Evolutionary conservation across 1,140 invertebrate genomes (phyloP).

Genomic region (Centruroides vittatus): DNA sequence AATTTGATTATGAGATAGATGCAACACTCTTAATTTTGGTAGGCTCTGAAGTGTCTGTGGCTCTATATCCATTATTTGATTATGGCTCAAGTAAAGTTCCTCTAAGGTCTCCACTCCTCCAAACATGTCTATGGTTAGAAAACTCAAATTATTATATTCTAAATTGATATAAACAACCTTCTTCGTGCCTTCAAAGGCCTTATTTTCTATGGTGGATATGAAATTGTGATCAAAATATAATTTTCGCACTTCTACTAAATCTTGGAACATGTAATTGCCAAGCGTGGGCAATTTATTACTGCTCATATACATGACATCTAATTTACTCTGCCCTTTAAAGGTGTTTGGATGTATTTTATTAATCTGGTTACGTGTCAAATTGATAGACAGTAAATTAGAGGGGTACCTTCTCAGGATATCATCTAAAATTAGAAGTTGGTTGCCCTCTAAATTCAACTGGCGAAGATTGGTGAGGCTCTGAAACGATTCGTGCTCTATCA

Average conservation of each 20-base stretch:
- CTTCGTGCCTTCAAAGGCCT: constrained; percentile 56
- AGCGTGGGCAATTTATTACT: constrained; percentile 62
- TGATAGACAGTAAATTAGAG: constrained; percentile 68
- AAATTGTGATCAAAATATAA: constrained; percentile 69
- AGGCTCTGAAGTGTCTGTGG: constrained; percentile 40
- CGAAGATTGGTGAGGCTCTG: constrained; percentile 64
- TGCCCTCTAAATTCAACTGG: constrained; percentile 76
- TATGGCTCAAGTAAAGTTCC: constrained; percentile 45
- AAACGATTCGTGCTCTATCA: constrained; percentile 68
- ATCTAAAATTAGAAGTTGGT: constrained; percentile 53
- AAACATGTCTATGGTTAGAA: constrained; percentile 30
- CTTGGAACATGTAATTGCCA: constrained; percentile 54
- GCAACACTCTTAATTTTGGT: constrained; percentile 41
- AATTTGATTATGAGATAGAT: constrained; percentile 43
- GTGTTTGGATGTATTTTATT: constrained; percentile 59
- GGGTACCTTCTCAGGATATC: constrained; percentile 51
- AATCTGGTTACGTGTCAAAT: constrained; percentile 68
- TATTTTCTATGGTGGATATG: constrained; percentile 60
- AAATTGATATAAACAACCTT: constrained; percentile 46
- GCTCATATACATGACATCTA: constrained; percentile 71
- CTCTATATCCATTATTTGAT: constrained; percentile 38
- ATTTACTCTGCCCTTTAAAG: constrained; percentile 56
- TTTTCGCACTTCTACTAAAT: constrained; percentile 54
- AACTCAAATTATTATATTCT: constrained; percentile 25
- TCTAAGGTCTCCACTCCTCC: constrained; percentile 48